phyloP scores from a whole-genome alignment of 2,113 vertebrate genomes.

The Rhodinocichla rosea region DNA sequence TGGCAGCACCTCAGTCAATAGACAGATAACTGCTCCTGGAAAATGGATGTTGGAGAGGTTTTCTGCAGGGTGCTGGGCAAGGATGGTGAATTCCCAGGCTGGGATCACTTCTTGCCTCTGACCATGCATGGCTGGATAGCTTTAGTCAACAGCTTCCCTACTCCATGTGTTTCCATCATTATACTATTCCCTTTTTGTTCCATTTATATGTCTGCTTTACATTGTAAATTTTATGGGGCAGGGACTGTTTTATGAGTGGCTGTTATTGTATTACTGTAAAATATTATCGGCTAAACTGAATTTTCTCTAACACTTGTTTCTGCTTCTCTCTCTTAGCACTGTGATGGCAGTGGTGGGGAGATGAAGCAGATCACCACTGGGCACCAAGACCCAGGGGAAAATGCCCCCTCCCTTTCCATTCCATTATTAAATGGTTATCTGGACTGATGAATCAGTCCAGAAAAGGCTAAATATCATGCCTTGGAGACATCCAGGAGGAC shows the following conservation, averaged over 20 bases:
- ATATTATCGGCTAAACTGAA: conserved; percentile 17
- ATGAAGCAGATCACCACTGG: not conserved
- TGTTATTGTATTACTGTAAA: conserved; percentile 23
- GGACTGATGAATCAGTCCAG: not conserved
- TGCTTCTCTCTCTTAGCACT: not conserved
- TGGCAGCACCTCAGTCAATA: not conserved
- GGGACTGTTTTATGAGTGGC: conserved; percentile 19
- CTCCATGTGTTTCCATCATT: not conserved
- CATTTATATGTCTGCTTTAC: conserved; percentile 46
- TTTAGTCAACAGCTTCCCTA: not conserved
- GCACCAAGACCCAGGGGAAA: not conserved
- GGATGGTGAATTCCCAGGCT: not conserved
- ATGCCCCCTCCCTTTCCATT: not conserved
- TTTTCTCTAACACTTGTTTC: not conserved
- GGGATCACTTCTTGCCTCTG: not conserved
- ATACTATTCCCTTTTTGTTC: conserved; percentile 11
- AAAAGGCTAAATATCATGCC: not conserved
- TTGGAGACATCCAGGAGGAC: not conserved
- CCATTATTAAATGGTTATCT: not conserved
- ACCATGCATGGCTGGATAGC: not conserved
- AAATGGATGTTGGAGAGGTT: not conserved
- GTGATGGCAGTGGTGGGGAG: not conserved
- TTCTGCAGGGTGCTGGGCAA: not conserved
- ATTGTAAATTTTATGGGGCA: conserved; percentile 45
- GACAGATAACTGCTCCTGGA: not conserved